These are phyloP conservation scores for Pangasius larnaudii DNA, from an alignment of 2,797 vertebrate species.

Conservation along the genomic window DNA sequence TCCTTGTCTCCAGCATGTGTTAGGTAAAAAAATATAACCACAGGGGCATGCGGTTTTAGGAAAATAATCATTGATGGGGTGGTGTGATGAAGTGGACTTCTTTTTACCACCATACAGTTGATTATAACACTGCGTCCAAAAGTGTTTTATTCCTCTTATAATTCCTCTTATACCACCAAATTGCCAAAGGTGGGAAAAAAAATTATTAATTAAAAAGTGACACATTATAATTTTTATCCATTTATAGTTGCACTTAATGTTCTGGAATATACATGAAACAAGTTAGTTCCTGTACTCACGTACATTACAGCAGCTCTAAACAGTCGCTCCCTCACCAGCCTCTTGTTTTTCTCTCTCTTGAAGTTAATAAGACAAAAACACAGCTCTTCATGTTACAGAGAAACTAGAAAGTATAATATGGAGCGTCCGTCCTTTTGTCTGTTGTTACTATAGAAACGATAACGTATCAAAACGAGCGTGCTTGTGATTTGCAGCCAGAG, in stretches of 20 bases:
- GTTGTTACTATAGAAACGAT: background rate
- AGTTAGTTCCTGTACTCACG: background rate
- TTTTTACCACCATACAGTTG: background rate
- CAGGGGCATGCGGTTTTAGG: background rate
- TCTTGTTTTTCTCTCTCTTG: background rate
- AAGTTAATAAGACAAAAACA: background rate
- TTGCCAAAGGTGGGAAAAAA: background rate
- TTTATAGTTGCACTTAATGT: background rate
- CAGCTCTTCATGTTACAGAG: background rate
- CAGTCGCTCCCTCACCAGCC: background rate
- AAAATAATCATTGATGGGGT: background rate
- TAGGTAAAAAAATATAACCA: background rate
- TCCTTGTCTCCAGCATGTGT: background rate
- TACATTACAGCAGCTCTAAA: background rate
- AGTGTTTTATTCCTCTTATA: background rate
- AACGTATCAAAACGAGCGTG: background rate
- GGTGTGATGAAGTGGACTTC: background rate
- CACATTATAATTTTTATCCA: background rate
- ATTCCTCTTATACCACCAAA: background rate
- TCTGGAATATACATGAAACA: background rate
- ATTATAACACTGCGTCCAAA: background rate
- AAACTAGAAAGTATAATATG: background rate
- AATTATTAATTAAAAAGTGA: background rate
- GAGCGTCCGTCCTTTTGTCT: background rate
- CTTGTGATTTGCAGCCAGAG: background rate